A percentile compares a stretch with the other conserved stretches of the same genome.
Conservation (phyloP, 2,888 invertebrate genomes). For the Dicranocentrus wangi region DNA sequence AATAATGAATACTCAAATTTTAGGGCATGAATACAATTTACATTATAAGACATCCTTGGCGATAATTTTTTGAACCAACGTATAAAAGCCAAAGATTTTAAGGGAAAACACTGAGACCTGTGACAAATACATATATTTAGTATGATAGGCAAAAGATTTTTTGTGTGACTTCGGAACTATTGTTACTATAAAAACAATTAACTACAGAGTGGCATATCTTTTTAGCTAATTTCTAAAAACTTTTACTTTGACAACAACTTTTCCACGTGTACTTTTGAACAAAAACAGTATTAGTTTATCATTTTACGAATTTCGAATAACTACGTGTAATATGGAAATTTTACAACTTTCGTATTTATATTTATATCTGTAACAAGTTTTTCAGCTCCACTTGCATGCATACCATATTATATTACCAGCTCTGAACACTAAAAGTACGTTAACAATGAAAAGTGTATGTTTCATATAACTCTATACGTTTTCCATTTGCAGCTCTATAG, state of each 20-base stretch:
- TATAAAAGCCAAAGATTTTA: conserved; percentile 58
- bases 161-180: conserved; percentile 41
- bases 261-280: conserved; percentile 41
- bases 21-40: conserved; percentile 50
- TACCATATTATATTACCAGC: conserved; percentile 14
- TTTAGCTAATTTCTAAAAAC: conserved; percentile 39
- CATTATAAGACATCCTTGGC: conserved; percentile 57
- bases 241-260: conserved; percentile 16
- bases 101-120: conserved; percentile 62
- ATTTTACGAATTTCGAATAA: conserved; percentile 53
- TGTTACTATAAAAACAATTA: conserved; percentile 33
- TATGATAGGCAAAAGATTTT: conserved; percentile 39
- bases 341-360: conserved; percentile 50
- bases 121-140: conserved; percentile 61
- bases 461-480: background rate
- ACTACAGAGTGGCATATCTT: conserved; percentile 55
- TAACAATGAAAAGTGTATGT: background rate
- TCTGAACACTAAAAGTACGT: background rate
- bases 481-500: conserved; percentile 14
- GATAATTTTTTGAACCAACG: conserved; percentile 57
- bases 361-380: conserved; percentile 38
- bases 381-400: conserved; percentile 22
- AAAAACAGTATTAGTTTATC: conserved; percentile 60
- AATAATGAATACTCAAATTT: conserved; percentile 62
- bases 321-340: conserved; percentile 20